These are phyloP conservation scores for Myopa testacea DNA, from an alignment of 2,888 invertebrate genomes.

Conservation along the genomic window DNA sequence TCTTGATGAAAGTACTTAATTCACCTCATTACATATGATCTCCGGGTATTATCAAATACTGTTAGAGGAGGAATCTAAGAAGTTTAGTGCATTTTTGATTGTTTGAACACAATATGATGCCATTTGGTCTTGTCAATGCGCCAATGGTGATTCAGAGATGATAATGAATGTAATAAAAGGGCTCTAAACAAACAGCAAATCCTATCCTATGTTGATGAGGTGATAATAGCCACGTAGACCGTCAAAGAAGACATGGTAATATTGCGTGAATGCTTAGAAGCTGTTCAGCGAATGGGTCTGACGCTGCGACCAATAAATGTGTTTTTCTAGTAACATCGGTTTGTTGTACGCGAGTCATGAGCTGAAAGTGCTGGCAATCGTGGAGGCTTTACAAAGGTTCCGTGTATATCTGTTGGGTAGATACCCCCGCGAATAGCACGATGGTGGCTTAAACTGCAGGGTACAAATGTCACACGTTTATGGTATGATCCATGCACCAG, in stretches of 20 bases:
- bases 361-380: not conserved
- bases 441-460: too few species aligned
- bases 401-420: not conserved
- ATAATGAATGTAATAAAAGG: conserved; percentile 44
- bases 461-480: too few species aligned
- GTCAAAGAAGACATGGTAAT: not conserved
- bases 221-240: conserved; percentile 24
- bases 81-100: conserved; percentile 38
- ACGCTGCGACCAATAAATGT: conserved; percentile 4
- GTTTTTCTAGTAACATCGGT: conserved; percentile 27
- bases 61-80: conserved; percentile 13
- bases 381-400: not conserved
- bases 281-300: conserved; percentile 26
- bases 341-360: conserved; percentile 32
- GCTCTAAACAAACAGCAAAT: conserved; percentile 15
- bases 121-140: conserved; percentile 59
- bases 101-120: conserved; percentile 56
- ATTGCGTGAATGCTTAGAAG: conserved; percentile 31
- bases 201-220: conserved; percentile 34
- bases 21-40: conserved; percentile 20
- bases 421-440: too few species aligned
- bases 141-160: conserved; percentile 56
- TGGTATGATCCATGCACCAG: not conserved
- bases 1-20: conserved; percentile 16
- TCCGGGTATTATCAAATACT: too few species aligned